Percentiles rank a stretch among this genome's conserved stretches.
Evolutionary conservation across 2,888 invertebrate genomes (phyloP).

Genomic region (Fragum sueziense): DNA sequence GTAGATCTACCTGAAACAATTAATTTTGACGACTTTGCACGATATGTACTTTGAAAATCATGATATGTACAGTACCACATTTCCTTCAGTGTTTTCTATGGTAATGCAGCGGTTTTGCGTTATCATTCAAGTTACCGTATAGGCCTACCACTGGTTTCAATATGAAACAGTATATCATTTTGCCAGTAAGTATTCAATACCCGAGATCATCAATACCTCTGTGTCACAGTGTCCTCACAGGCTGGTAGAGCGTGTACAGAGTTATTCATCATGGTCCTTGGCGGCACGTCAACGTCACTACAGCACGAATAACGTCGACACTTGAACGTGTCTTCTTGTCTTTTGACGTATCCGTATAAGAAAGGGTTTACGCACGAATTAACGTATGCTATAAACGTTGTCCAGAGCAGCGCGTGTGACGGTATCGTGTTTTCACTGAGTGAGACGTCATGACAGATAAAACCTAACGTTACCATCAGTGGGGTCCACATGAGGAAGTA

Average conservation of each 20-base stretch:
- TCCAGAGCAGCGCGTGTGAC: constrained; percentile 64
- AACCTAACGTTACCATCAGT: constrained; percentile 65
- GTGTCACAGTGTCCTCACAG: neutral
- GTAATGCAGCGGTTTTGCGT: no score
- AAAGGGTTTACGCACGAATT: constrained; percentile 73
- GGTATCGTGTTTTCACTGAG: constrained; percentile 54
- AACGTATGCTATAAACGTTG: constrained; percentile 61
- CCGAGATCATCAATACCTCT: neutral
- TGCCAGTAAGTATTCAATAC: no score
- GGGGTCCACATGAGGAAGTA: constrained; percentile 72
- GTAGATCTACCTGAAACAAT: no score
- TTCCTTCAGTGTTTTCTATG: no score
- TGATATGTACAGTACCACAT: no score
- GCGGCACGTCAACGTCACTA: neutral
- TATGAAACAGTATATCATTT: no score
- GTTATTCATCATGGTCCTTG: neutral
- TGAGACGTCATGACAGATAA: constrained; percentile 65
- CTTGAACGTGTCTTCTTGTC: neutral
- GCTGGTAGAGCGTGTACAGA: neutral
- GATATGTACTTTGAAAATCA: no score
- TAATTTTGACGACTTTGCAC: no score
- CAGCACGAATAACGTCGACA: neutral
- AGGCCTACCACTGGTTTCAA: no score
- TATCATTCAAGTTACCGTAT: no score
- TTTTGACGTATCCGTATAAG: constrained; percentile 69